Evolutionary conservation across 2,888 invertebrate species (phyloP).

Genomic region (Calameuta idolon): DNA sequence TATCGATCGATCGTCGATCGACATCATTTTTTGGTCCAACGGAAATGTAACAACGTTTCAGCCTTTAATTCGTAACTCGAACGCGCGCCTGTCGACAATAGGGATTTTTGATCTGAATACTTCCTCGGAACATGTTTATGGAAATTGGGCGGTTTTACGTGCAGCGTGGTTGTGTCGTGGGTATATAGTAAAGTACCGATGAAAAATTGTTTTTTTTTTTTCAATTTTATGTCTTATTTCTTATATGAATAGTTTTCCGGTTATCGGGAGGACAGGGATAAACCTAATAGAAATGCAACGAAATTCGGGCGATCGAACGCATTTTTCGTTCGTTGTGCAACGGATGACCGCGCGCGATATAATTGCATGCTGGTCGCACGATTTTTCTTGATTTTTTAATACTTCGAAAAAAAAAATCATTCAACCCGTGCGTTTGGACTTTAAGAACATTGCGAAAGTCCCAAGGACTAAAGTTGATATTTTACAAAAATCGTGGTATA

Average conservation of each 20-base stretch:
- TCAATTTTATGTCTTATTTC: conserved; percentile 11
- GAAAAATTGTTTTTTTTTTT: conserved; percentile 13
- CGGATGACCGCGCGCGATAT: conserved; percentile 10
- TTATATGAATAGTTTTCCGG: conserved; percentile 13
- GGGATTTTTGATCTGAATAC: background rate
- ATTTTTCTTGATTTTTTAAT: conserved; percentile 1
- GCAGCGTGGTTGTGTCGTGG: background rate
- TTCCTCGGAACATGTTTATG: conserved; percentile 24
- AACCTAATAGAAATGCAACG: background rate
- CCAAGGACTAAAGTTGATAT: background rate
- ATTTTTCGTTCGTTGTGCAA: conserved; percentile 11
- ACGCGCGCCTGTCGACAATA: conserved; percentile 3
- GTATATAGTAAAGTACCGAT: background rate
- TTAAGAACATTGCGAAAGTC: background rate
- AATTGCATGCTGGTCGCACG: conserved; percentile 7
- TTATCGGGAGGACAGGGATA: background rate
- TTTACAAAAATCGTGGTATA: background rate
- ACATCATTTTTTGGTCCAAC: conserved; percentile 51
- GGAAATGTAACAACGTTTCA: conserved; percentile 22
- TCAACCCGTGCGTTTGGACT: background rate
- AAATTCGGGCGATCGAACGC: conserved; percentile 26
- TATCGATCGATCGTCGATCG: conserved; percentile 31
- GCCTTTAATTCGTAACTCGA: conserved; percentile 12
- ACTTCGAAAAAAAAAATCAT: conserved; percentile 1
- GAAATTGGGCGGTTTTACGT: conserved; percentile 20